Evolutionary conservation across 2,888 invertebrate species (phyloP).

Genomic region (Drosophila fungiperda): DNA sequence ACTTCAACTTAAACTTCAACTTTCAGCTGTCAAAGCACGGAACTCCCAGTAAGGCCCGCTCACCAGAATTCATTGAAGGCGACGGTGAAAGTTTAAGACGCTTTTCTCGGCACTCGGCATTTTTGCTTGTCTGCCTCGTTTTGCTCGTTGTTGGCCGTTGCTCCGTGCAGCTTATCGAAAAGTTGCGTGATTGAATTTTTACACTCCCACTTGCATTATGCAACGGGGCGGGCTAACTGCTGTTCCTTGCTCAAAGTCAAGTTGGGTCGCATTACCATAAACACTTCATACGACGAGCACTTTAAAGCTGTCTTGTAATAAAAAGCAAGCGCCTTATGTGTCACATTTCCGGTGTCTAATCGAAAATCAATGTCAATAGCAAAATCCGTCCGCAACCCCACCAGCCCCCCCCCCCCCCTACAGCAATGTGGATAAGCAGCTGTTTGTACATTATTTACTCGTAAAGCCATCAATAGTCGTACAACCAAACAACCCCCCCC

Average conservation of each 20-base stretch:
- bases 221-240: not conserved
- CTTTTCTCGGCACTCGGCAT: slow-evolving; percentile 48
- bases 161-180: slow-evolving; percentile 76
- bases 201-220: slow-evolving; percentile 46
- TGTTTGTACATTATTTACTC: slow-evolving; percentile 81
- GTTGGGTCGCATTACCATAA: slow-evolving; percentile 68
- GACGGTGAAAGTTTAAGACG: slow-evolving; percentile 70
- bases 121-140: not conserved
- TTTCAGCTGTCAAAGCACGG: slow-evolving; percentile 38
- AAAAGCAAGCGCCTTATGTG: slow-evolving; percentile 46
- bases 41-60: slow-evolving; percentile 47
- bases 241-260: slow-evolving; percentile 51
- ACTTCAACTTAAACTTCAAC: slow-evolving; percentile 1
- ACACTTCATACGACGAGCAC: slow-evolving; percentile 52
- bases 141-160: slow-evolving; percentile 42
- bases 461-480: slow-evolving; percentile 76
- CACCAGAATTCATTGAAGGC: slow-evolving; percentile 58
- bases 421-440: slow-evolving; percentile 71
- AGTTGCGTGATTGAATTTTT: slow-evolving; percentile 64
- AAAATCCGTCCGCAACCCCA: not conserved
- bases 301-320: slow-evolving; percentile 49
- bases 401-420: not conserved
- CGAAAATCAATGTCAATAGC: slow-evolving; percentile 76
- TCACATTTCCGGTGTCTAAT: slow-evolving; percentile 69
- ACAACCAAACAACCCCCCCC: slow-evolving; percentile 2